phyloP scores from a whole-genome alignment of 2,888 invertebrate species.

The Acanthococcus lagerstroemiae region DNA sequence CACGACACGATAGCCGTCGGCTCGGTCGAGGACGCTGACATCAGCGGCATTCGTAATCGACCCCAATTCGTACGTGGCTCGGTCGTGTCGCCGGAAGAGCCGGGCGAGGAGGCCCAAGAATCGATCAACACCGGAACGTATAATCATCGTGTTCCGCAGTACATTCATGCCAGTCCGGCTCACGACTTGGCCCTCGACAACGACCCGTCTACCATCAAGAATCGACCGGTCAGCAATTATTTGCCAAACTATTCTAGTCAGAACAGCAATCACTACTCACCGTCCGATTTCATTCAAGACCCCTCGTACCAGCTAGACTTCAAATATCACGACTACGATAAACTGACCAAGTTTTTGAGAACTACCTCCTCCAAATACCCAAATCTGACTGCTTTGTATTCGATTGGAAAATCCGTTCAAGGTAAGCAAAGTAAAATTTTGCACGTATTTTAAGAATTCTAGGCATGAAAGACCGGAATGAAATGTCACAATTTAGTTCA shows the following conservation, averaged over 20 bases:
- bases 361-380: conserved; percentile 71
- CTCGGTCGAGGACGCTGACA: conserved; percentile 28
- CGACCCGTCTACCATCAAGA: conserved; percentile 23
- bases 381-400: conserved; percentile 79
- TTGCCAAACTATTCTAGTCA: conserved; percentile 25
- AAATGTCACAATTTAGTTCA: too few species aligned
- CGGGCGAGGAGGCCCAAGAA: conserved; percentile 33
- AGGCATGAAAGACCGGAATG: too few species aligned
- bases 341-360: conserved; percentile 70
- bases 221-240: conserved; percentile 27
- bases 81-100: conserved; percentile 17
- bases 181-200: conserved; percentile 16
- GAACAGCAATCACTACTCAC: conserved; percentile 24
- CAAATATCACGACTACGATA: conserved; percentile 74
- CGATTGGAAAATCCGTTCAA: conserved; percentile 86
- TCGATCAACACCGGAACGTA: conserved; percentile 32
- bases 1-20: conserved; percentile 22
- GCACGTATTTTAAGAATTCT: too few species aligned
- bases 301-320: conserved; percentile 51
- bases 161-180: conserved; percentile 22
- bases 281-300: conserved; percentile 30
- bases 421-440: too few species aligned
- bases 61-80: conserved; percentile 20
- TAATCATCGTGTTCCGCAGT: conserved; percentile 33
- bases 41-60: conserved; percentile 6